Conservation (phyloP, 2,888 invertebrate species). For the Melipona bicolor region DNA sequence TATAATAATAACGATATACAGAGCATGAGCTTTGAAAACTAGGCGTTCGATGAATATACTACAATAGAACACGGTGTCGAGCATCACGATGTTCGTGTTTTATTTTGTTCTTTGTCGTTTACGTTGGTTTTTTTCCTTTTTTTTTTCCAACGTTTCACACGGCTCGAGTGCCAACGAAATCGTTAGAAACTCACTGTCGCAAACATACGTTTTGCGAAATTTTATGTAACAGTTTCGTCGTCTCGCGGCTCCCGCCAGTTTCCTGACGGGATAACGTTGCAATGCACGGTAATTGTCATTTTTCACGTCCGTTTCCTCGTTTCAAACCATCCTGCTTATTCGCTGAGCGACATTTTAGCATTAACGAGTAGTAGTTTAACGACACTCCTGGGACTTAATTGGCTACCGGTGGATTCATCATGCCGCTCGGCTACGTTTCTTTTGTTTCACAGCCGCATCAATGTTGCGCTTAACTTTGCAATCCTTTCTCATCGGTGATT, state of each 20-base stretch:
- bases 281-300: constrained; percentile 70
- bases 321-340: constrained; percentile 48
- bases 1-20: neutral
- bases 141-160: neutral
- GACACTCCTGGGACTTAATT: constrained; percentile 70
- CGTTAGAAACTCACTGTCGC: constrained; percentile 38
- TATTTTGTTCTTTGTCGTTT: neutral
- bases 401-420: constrained; percentile 63
- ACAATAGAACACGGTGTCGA: neutral
- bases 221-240: constrained; percentile 67
- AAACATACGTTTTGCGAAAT: constrained; percentile 34
- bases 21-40: constrained; percentile 1
- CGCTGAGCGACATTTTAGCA: constrained; percentile 66
- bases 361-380: constrained; percentile 72
- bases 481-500: constrained; percentile 54
- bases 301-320: constrained; percentile 75
- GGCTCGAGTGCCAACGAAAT: constrained; percentile 2
- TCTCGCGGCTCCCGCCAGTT: constrained; percentile 49
- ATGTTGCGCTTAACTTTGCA: constrained; percentile 42
- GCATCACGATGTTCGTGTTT: neutral
- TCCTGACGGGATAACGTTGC: constrained; percentile 64
- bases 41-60: neutral
- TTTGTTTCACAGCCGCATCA: constrained; percentile 51
- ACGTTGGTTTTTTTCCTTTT: too few relatives aligned
- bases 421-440: constrained; percentile 37